Base-by-base conservation (phyloP, 2,797 vertebrate genomes). In the Cryptoprocta ferox region DNA sequence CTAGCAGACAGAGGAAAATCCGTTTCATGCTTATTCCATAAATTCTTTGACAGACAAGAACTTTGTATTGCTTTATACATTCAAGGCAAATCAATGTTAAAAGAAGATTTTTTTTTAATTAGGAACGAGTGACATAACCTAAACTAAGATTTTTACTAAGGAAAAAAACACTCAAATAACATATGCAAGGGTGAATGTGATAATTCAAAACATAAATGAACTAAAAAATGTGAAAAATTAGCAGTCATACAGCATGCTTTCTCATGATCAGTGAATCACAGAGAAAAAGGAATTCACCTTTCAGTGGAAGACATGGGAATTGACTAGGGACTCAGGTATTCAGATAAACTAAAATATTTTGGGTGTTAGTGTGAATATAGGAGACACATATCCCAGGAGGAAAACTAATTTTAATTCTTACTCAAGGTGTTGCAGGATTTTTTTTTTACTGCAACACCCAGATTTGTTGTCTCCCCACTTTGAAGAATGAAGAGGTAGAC, bases 11-110 rank as follows among this genome's bases (percentile, higher is more conserved):
- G 73, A 94, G 24, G 14, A 3, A 93, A 95, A 87, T 6, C 12
- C 81, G 53, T 84, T 97, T 92, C 42, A 79, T 81, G 21, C 50
- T 91, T 90, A 94, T 82, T 92, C 5, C 48, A 88, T 83, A 97
- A 95, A 48, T 37, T 88, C 2, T 87, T 92, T 68, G 66, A 97
- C 21, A 21, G 21, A 66, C 26, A 87, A 28, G 4, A 91, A 84
- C 5, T 91, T 91, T 50, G n/a, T 8, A 26, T 89, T 71, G 30
- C 26, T 87, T 80, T 89, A 80, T 83, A 75, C 14, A 42, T 70
- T 81, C 14, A 76, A 80, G 18, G 53, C 5, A 96, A 89, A 56
- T 59, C 24, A 45, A 18, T 59, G 30, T 56, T 92, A 89, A 79
- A 42, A 24, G 3, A 80, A 65, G 6, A 28, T 81, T 13, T 84